A percentile compares a stretch with the other conserved stretches of the same genome.
phyloP scores from a whole-genome alignment of 2,113 vertebrate species.

The Heteronetta atricapilla region DNA sequence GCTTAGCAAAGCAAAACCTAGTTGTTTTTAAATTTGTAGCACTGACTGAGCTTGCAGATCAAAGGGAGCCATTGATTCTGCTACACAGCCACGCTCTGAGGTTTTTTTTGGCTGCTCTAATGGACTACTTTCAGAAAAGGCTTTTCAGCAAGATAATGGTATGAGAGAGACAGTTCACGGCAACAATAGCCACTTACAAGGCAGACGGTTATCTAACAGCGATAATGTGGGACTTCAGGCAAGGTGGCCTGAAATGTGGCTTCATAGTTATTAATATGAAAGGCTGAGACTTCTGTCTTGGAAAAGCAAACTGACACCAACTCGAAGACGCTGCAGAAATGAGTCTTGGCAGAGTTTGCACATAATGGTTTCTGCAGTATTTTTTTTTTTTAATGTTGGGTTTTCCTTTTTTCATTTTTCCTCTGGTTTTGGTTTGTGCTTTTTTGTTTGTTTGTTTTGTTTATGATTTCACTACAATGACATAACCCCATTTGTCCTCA shows the following conservation, averaged over 20 bases:
- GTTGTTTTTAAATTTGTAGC: slow-evolving; percentile 43
- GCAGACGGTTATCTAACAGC: slow-evolving; percentile 39
- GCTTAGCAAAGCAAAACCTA: slow-evolving; percentile 64
- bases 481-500: not conserved
- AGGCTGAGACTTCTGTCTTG: not conserved
- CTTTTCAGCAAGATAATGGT: slow-evolving; percentile 47
- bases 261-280: slow-evolving; percentile 22
- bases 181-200: slow-evolving; percentile 32
- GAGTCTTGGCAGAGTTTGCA: slow-evolving; percentile 1
- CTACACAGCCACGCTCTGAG: not conserved
- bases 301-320: not conserved
- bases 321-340: not conserved
- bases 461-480: slow-evolving; percentile 20
- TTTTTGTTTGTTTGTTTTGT: not conserved
- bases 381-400: not conserved
- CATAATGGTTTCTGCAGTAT: not conserved
- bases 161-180: slow-evolving; percentile 25
- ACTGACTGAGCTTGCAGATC: slow-evolving; percentile 13
- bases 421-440: not conserved
- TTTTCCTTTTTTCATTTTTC: not conserved
- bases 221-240: not conserved
- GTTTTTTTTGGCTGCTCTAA: not conserved
- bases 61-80: slow-evolving; percentile 24
- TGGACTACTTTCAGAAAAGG: slow-evolving; percentile 43
- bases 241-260: slow-evolving; percentile 32